Percentiles rank a stretch among this genome's conserved stretches.
Evolutionary conservation across 2,888 invertebrate genomes (phyloP).

Genomic region (Lepidonotus clava): DNA sequence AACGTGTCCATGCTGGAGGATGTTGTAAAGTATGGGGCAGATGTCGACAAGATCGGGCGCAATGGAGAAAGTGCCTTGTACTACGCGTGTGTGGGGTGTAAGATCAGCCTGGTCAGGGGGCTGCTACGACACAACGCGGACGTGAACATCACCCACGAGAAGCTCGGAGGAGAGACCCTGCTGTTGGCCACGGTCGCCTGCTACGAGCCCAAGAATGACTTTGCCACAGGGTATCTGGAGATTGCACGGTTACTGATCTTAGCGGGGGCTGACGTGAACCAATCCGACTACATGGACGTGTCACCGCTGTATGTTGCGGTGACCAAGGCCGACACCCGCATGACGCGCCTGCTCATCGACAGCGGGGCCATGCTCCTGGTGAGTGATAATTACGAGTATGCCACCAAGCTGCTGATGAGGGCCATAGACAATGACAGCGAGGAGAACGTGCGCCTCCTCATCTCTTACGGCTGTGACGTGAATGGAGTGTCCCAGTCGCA

Average conservation of each 20-base stretch:
- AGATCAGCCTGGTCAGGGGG: conserved; percentile 32
- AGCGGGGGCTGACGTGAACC: conserved; percentile 55
- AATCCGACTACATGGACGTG: conserved; percentile 48
- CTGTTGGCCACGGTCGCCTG: conserved; percentile 47
- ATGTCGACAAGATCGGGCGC: conserved; percentile 31
- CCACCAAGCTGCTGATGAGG: conserved; percentile 34
- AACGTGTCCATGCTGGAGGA: conserved; percentile 23
- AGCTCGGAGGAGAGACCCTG: conserved; percentile 41
- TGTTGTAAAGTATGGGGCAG: conserved; percentile 41
- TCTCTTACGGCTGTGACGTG: conserved; percentile 51
- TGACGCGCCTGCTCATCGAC: conserved; percentile 51
- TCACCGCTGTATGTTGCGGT: conserved; percentile 58
- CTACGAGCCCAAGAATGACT: conserved; percentile 5
- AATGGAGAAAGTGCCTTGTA: conserved; percentile 57
- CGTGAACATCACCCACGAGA: conserved; percentile 32
- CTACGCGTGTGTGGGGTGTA: conserved; percentile 55
- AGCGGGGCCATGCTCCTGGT: conserved; percentile 50
- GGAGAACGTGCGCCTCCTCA: conserved; percentile 6
- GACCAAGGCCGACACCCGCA: conserved; percentile 44
- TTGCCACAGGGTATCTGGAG: conserved; percentile 14
- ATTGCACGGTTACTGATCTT: conserved; percentile 34
- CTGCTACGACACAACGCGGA: conserved; percentile 51
- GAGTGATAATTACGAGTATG: conserved; percentile 8
- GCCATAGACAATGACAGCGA: conserved; percentile 49
- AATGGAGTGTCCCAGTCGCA: background rate